Conservation (phyloP, 2,797 vertebrate genomes). For the Sebastiscus albofasciatus region DNA sequence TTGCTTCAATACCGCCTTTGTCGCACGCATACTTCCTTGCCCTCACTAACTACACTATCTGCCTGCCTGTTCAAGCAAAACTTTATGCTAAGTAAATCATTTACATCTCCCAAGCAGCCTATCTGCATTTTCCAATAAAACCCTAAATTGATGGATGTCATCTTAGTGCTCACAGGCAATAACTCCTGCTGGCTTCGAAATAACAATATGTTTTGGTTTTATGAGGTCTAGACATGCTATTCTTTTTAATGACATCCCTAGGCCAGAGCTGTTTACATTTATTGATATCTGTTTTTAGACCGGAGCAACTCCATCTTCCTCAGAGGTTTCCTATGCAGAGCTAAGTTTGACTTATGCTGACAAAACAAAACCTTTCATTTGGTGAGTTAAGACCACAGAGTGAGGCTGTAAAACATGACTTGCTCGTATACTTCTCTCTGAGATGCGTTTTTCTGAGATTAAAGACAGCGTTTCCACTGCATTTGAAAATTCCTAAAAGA, state of each 20-base stretch:
- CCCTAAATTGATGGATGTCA: constrained; percentile 86
- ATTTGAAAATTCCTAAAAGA: constrained; percentile 16
- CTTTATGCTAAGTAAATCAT: constrained; percentile 85
- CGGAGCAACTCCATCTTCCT: constrained; percentile 51
- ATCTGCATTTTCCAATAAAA: constrained; percentile 85
- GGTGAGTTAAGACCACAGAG: constrained; percentile 38
- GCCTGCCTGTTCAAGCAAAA: constrained; percentile 77
- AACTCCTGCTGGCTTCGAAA: constrained; percentile 77
- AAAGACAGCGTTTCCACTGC: not conserved
- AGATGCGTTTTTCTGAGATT: not conserved
- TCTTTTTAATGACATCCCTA: constrained; percentile 80
- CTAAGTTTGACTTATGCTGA: constrained; percentile 49
- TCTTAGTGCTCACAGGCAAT: constrained; percentile 78
- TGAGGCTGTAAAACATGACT: constrained; percentile 11
- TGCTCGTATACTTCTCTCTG: constrained; percentile 9
- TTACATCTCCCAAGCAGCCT: constrained; percentile 81
- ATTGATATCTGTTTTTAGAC: constrained; percentile 79
- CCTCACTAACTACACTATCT: constrained; percentile 76
- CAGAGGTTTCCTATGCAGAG: constrained; percentile 42
- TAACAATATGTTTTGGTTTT: constrained; percentile 79
- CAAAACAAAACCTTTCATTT: constrained; percentile 60
- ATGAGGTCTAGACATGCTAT: constrained; percentile 78
- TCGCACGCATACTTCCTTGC: constrained; percentile 63
- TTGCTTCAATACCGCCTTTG: constrained; percentile 72
- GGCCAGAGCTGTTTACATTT: constrained; percentile 78